Percentiles rank a stretch among this genome's conserved stretches.
phyloP scores from a whole-genome alignment of 53 echinoderm and acorn worm genomes.

The Mesocentrotus franciscanus region DNA sequence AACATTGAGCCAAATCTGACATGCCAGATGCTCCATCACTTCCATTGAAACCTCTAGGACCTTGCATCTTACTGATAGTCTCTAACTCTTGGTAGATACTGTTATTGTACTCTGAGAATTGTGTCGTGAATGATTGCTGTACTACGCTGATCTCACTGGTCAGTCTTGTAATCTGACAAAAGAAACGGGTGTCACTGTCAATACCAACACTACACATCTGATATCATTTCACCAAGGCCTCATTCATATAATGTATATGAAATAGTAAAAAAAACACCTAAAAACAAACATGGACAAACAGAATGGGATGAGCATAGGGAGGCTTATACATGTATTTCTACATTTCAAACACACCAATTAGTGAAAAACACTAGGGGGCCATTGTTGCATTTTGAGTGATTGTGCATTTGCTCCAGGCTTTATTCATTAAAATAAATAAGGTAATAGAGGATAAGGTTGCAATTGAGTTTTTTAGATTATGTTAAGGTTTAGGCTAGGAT shows the following conservation, averaged over 20 bases:
- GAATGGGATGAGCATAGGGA: too few relatives aligned
- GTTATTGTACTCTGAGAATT: conserved; percentile 62
- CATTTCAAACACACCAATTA: too few relatives aligned
- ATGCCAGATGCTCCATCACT: conserved; percentile 72
- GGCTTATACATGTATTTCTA: too few relatives aligned
- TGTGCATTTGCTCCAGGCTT: too few relatives aligned
- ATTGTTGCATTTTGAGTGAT: too few relatives aligned
- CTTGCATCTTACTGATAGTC: conserved; percentile 85
- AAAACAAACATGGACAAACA: neutral
- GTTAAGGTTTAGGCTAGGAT: too few relatives aligned
- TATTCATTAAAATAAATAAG: too few relatives aligned
- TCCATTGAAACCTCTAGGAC: conserved; percentile 84
- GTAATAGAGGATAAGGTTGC: neutral
- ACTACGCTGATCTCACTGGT: conserved; percentile 45
- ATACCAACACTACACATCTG: neutral
- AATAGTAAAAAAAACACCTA: neutral
- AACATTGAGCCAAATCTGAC: conserved; percentile 74
- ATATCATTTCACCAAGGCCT: neutral
- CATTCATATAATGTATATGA: neutral
- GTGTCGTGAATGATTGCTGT: conserved; percentile 51
- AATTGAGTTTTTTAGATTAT: too few relatives aligned
- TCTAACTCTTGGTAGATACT: conserved; percentile 76
- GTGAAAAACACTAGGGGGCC: too few relatives aligned
- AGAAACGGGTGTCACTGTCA: neutral
- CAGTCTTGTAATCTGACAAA: conserved; percentile 1